These are phyloP conservation scores for Cosmia trapezina DNA, from an alignment of 2,888 invertebrate genomes.

Conservation along the genomic window DNA sequence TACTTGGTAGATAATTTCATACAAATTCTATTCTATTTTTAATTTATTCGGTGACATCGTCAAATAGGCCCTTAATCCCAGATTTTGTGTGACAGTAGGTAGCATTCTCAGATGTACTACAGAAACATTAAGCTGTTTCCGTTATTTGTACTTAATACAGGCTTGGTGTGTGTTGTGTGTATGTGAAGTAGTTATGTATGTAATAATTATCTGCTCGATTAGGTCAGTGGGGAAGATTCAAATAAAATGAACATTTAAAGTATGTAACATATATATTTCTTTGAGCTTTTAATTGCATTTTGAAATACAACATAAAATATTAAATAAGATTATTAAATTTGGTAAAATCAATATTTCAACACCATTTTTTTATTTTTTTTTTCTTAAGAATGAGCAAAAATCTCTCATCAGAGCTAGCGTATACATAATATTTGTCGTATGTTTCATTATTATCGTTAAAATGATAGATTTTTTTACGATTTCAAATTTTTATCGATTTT, in stretches of 20 bases:
- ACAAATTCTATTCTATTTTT: no score
- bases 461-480: constrained; percentile 90
- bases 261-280: constrained; percentile 96
- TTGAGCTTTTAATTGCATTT: constrained; percentile 96
- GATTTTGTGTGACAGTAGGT: no score
- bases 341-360: constrained; percentile 93
- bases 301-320: constrained; percentile 96
- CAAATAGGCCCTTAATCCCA: no score
- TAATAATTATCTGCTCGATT: not conserved
- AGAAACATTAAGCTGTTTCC: no score
- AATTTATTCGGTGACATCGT: no score
- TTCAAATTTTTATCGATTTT: constrained; percentile 74
- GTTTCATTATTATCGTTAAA: constrained; percentile 90
- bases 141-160: not conserved
- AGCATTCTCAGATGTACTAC: not conserved
- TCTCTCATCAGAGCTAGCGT: constrained; percentile 93
- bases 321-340: constrained; percentile 94
- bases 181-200: constrained; percentile 3
- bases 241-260: constrained; percentile 89
- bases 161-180: constrained; percentile 14
- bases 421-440: constrained; percentile 94
- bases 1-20: no score
- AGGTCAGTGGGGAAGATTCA: constrained; percentile 56
- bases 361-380: constrained; percentile 85
- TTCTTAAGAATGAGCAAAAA: constrained; percentile 91